Conservation (phyloP, 2,888 invertebrate species). For the Dione vanillae region DNA sequence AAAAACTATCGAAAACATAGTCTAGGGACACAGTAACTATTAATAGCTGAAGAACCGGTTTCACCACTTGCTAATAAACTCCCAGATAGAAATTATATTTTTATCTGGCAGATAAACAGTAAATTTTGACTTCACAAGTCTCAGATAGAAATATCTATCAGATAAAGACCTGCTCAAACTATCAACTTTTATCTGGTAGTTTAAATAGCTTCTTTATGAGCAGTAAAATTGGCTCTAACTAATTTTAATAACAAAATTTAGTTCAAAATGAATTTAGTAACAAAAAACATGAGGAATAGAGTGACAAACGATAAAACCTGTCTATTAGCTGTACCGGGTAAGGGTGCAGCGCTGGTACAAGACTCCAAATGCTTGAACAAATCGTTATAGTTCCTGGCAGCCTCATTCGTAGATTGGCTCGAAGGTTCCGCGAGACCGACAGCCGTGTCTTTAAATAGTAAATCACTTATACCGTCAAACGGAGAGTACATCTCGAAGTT, state of each 20-base stretch:
- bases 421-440: constrained; percentile 80
- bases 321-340: constrained; percentile 53
- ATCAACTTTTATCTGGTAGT: too few species aligned
- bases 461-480: constrained; percentile 79
- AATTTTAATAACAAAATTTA: constrained; percentile 44
- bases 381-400: constrained; percentile 83
- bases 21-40: too few species aligned
- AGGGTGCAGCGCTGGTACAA: constrained; percentile 62
- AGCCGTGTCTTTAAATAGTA: constrained; percentile 86
- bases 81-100: too few species aligned
- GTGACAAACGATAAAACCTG: constrained; percentile 61
- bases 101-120: too few species aligned
- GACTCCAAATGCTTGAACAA: constrained; percentile 77
- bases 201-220: too few species aligned
- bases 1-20: background rate
- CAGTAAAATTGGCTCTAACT: too few species aligned
- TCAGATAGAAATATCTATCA: too few species aligned
- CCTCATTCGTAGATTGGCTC: constrained; percentile 58
- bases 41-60: too few species aligned
- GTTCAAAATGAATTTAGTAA: constrained; percentile 57
- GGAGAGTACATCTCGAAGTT: constrained; percentile 84
- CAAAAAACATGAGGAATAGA: constrained; percentile 55
- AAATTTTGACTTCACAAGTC: too few species aligned
- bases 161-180: too few species aligned
- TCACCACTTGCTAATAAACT: too few species aligned